These are phyloP conservation scores for Monochamus alternatus DNA, from an alignment of 2,888 invertebrate species.

Conservation along the genomic window DNA sequence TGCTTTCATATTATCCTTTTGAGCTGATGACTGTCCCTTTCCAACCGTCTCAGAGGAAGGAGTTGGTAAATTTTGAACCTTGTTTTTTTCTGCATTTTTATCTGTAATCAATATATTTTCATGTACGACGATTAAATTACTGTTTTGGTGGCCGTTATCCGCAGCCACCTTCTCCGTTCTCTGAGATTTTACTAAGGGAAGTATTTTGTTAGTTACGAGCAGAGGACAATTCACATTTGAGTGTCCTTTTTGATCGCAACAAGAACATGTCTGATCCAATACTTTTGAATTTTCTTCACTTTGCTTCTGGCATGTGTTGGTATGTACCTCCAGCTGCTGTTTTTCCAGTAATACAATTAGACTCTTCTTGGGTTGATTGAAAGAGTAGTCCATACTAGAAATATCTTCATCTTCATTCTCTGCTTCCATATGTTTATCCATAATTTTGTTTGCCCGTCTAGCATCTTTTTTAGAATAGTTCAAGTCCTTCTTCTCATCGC, in stretches of 20 bases:
- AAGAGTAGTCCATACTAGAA: too few species aligned
- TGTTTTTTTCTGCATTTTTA: not conserved
- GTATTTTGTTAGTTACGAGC: not conserved
- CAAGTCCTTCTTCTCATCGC: not conserved
- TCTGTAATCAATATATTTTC: not conserved
- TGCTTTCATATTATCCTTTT: not conserved
- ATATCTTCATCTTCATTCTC: too few species aligned
- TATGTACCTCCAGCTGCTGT: not conserved
- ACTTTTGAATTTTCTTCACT: not conserved
- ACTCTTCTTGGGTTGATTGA: not conserved
- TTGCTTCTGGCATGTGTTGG: not conserved
- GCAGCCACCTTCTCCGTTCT: not conserved
- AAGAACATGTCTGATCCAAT: not conserved
- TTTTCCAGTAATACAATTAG: slow-evolving; percentile 8
- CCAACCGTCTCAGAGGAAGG: not conserved
- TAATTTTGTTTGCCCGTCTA: not conserved
- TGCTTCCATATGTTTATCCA: not conserved
- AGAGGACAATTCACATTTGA: not conserved
- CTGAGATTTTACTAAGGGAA: not conserved
- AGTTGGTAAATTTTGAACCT: not conserved
- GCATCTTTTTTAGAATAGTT: not conserved
- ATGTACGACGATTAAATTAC: not conserved
- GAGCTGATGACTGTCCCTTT: not conserved
- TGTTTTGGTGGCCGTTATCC: not conserved
- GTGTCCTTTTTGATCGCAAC: slow-evolving; percentile 1